These are phyloP conservation scores for Drosophila pseudotakahashii DNA, from an alignment of 2,888 invertebrate species.

Conservation along the genomic window DNA sequence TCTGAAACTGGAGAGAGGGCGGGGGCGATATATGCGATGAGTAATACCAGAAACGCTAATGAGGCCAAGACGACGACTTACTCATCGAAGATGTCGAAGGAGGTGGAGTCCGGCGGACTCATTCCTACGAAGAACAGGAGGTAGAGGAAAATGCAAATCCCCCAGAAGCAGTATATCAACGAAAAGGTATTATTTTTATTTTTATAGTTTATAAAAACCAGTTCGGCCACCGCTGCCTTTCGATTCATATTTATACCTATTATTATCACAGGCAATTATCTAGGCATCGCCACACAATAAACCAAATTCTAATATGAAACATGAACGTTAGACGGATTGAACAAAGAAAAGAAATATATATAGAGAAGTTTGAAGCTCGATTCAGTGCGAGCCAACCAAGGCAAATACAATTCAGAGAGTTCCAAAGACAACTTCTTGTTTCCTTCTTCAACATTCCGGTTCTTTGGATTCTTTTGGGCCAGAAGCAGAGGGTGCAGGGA, in stretches of 20 bases:
- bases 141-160: slow-evolving; percentile 34
- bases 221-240: slow-evolving; percentile 40
- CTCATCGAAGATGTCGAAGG: slow-evolving; percentile 35
- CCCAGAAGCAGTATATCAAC: slow-evolving; percentile 27
- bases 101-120: slow-evolving; percentile 10
- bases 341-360: slow-evolving; percentile 18
- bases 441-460: slow-evolving; percentile 75
- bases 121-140: slow-evolving; percentile 37
- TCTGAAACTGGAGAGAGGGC: background rate
- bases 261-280: slow-evolving; percentile 28
- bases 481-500: slow-evolving; percentile 20
- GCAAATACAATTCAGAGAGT: slow-evolving; percentile 41
- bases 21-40: slow-evolving; percentile 24
- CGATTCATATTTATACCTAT: slow-evolving; percentile 31
- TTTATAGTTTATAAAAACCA: slow-evolving; percentile 41
- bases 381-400: slow-evolving; percentile 24
- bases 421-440: slow-evolving; percentile 71
- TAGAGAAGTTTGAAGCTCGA: slow-evolving; percentile 31
- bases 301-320: slow-evolving; percentile 59
- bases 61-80: slow-evolving; percentile 41
- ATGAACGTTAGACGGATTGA: slow-evolving; percentile 28
- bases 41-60: slow-evolving; percentile 47
- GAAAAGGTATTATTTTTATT: slow-evolving; percentile 37
- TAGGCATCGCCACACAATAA: slow-evolving; percentile 48
- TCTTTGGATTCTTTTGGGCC: slow-evolving; percentile 40